Evolutionary conservation across 2,113 vertebrate species (phyloP).

Genomic region (Triplophysa rosa): DNA sequence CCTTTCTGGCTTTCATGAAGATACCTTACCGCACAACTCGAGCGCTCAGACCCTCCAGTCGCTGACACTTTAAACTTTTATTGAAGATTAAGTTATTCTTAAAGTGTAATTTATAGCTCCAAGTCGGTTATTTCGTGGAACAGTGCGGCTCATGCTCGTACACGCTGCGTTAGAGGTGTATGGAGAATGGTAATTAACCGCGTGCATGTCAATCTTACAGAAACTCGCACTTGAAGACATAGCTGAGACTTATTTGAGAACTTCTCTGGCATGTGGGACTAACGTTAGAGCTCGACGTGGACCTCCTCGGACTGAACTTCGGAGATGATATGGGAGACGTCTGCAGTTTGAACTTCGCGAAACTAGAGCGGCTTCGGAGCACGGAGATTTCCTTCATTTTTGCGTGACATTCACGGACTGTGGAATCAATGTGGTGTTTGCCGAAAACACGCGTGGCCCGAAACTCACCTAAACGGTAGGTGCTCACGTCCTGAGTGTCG

Average conservation of each 20-base stretch:
- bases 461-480: slow-evolving; percentile 81
- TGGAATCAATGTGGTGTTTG: slow-evolving; percentile 76
- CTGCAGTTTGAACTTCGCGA: background rate
- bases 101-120: background rate
- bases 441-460: slow-evolving; percentile 77
- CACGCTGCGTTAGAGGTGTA: slow-evolving; percentile 1
- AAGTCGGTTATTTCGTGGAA: background rate
- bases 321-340: background rate
- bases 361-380: background rate
- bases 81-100: background rate
- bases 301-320: background rate
- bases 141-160: slow-evolving; percentile 8
- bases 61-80: background rate
- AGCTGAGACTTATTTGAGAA: background rate
- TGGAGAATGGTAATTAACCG: background rate
- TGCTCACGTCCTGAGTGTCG: background rate
- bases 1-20: slow-evolving; percentile 47
- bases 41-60: background rate
- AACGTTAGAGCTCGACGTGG: slow-evolving; percentile 12
- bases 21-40: slow-evolving; percentile 21
- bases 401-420: slow-evolving; percentile 18
- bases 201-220: slow-evolving; percentile 20
- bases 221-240: background rate
- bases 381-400: slow-evolving; percentile 4
- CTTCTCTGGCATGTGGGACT: background rate